Conservation (phyloP, 2,888 invertebrate species). For the Drosophila nigricruria region DNA sequence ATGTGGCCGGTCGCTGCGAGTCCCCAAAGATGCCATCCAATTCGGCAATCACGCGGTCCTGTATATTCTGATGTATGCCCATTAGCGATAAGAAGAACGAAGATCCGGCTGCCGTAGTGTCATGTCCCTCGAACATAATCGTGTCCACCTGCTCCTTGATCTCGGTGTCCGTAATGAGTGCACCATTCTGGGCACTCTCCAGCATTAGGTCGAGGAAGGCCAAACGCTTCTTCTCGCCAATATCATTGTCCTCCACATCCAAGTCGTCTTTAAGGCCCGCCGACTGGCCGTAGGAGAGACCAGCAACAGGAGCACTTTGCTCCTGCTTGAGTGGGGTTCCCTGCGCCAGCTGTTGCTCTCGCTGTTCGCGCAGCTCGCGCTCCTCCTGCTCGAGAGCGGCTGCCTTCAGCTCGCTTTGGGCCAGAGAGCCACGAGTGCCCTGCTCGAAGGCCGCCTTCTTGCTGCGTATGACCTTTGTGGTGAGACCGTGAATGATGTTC, state of each 20-base stretch:
- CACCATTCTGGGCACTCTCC: slow-evolving; percentile 91
- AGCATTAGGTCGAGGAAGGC: slow-evolving; percentile 95
- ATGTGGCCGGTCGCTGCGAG: slow-evolving; percentile 91
- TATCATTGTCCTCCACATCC: slow-evolving; percentile 91
- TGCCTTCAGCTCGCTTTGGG: slow-evolving; percentile 73
- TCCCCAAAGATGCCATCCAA: slow-evolving; percentile 91
- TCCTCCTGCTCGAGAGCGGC: slow-evolving; percentile 63
- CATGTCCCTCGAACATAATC: slow-evolving; percentile 95
- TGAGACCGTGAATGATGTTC: slow-evolving; percentile 91
- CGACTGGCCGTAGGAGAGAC: slow-evolving; percentile 90
- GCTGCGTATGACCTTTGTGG: slow-evolving; percentile 91
- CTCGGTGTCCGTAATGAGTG: slow-evolving; percentile 90
- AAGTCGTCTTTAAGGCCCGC: slow-evolving; percentile 92
- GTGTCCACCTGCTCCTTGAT: slow-evolving; percentile 94
- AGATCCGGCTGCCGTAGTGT: slow-evolving; percentile 93
- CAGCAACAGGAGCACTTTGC: slow-evolving; percentile 86
- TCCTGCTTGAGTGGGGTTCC: slow-evolving; percentile 13
- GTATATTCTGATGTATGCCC: slow-evolving; percentile 91
- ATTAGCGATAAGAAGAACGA: slow-evolving; percentile 93
- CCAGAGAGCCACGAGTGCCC: slow-evolving; percentile 87
- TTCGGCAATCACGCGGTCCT: slow-evolving; percentile 90
- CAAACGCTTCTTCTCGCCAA: slow-evolving; percentile 92
- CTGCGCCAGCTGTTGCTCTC: slow-evolving; percentile 8
- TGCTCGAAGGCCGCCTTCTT: slow-evolving; percentile 91
- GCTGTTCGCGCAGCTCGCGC: slow-evolving; percentile 30